Base-by-base conservation (phyloP, 1,140 invertebrate genomes). In the Musca domestica region DNA sequence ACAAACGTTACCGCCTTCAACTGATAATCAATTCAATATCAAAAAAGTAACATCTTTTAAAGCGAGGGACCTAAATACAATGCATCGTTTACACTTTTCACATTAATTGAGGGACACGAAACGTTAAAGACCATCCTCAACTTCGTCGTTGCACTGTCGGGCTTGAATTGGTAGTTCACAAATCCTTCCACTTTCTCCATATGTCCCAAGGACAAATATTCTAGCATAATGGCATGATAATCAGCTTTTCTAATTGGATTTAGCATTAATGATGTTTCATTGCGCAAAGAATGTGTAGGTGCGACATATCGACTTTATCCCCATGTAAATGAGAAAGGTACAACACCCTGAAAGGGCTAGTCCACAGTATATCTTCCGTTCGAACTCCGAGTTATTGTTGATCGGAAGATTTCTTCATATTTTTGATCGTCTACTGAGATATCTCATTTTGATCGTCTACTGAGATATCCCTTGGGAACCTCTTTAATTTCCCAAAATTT, bases 151-250 rank as follows among this genome's bases (percentile, higher is more conserved):
- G n/a, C 27, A 52, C 64, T 66, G 12, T 66, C 64, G 20, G 48
- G 41, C 19, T 19, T 41, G 19, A 51, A 25, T n/a, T 12, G 7
- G 17, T 64, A 23, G 4, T 27, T 20, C 7, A 17, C 23, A 27
- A 10, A 56, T n/a, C 25, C 5, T 46, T 23, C 46, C 5, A 79
- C 66, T 47, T 47, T 10, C 56, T 71, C 69, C 78, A 81, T 79
- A 64, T 82, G 78, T 2, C 70, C 68, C 17, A 76, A 52, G 19
- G 69, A 19, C 25, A 72, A 22, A 58, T 81, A 82, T 65, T 76
- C 76, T 30, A 68, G 17, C 41, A 82, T 69, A 66, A 80, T 76
- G 4, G 72, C 41, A 2, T 58, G 14, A 52, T 81, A 64, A 15
- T 64, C 27, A 2, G 6, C 17, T 48, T 64, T 64, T 4, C n/a